Base-by-base conservation (phyloP, 2,797 vertebrate genomes). In the Myripristis jacobus region DNA sequence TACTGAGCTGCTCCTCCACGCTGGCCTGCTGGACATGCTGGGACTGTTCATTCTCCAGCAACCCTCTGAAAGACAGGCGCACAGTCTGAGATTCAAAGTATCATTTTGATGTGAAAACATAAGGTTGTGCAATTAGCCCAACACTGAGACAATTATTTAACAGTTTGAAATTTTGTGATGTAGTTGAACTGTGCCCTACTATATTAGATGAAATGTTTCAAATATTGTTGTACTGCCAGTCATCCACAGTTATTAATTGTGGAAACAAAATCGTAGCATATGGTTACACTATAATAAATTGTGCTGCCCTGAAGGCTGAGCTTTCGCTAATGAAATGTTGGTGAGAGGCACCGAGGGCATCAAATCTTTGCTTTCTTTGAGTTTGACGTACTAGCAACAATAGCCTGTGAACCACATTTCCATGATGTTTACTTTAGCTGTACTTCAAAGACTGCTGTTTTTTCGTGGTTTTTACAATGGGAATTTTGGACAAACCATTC, bases 1-100 rank as follows among this genome's bases (percentile, higher is more conserved):
- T 55, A 16, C 25, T 63, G 21, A 88, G 74, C 73, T 88, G 81
- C 36, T 92, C 77, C 84, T 91, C 81, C 77, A 74, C 24, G 15
- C 52, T 61, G 16, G 48, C 66, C 85, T 81, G 82, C 81, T 84
- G 73, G 3, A 65, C 50, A 73, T 1, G 27, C 76, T 81, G 83
- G 13, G 62, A 62, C 73, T 70, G 66, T 29, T 88, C 83, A 0
- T 12, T 60, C 57, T 83, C 66, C 6, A 90, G 61, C 44, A 86
- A 21, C 60, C 66, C 82, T 60, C 93, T 92, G 88, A 60, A 82
- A 84, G 43, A 85, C 48, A 87, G 15, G 53, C 5, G 22, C 6
- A 50, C 7, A 46, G 21, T 54, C 15, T 44, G 24, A 41, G 2
- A 22, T 21, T 52, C 18, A 10, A 7, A 4, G 16, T 22, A 43